Percentiles rank a stretch among this genome's conserved stretches.
phyloP scores from a whole-genome alignment of 1,140 invertebrate genomes.

The Probaryconus sp. region DNA sequence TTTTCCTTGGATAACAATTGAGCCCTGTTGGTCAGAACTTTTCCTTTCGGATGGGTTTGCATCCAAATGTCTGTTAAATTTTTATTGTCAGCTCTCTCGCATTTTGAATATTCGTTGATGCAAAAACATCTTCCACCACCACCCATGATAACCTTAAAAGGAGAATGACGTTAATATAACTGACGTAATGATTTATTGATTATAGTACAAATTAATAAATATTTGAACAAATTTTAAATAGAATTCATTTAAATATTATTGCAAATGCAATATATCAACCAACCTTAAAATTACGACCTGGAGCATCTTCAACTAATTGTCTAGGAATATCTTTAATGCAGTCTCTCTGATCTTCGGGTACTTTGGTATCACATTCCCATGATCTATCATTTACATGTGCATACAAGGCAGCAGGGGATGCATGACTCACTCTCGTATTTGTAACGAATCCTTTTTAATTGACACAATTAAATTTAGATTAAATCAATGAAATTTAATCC shows the following conservation, averaged over 20 bases:
- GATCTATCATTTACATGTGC: conserved; percentile 64
- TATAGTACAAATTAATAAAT: not conserved
- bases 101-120: not conserved
- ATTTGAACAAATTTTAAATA: not conserved
- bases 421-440: conserved; percentile 14
- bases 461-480: too few species aligned
- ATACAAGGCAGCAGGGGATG: conserved; percentile 16
- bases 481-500: too few species aligned
- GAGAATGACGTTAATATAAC: not conserved
- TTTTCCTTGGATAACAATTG: conserved; percentile 78
- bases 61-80: conserved; percentile 81
- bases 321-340: conserved; percentile 80
- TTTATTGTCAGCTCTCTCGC: conserved; percentile 76
- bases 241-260: not conserved
- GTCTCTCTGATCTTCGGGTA: conserved; percentile 69
- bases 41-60: conserved; percentile 71
- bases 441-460: conserved; percentile 20
- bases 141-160: conserved; percentile 78
- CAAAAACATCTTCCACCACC: conserved; percentile 79
- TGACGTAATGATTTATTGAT: not conserved
- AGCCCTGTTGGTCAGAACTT: conserved; percentile 74
- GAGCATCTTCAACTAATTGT: conserved; percentile 80
- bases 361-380: conserved; percentile 82
- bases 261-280: not conserved
- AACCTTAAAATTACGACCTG: conserved; percentile 82